Evolutionary conservation across 1,140 invertebrate genomes (phyloP), one percentile per base, ranked within the genome.

Genomic region (Stratiolaelaps scimitus): DNA sequence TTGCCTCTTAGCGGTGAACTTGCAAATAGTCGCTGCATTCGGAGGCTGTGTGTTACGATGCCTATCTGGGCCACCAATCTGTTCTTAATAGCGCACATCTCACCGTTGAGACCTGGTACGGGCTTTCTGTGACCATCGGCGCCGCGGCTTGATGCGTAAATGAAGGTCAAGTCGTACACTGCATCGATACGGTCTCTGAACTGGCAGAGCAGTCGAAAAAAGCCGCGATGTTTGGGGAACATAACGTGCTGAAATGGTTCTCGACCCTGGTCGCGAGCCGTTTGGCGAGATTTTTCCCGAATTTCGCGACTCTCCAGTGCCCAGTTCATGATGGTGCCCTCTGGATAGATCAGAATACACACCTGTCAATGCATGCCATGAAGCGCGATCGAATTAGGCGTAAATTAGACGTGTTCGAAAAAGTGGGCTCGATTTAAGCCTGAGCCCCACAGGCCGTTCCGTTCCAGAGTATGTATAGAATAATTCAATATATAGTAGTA

Each of bases 321-420:
- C 34, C 34, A 40, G 34, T 79, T 77, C 68, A 72, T 81, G 43
- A 81, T 70, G 13, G 80, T 82, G 40, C 80, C 81, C 70, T 82
- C 81, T 23, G 81, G 81, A 69, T 81, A 82, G 30, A 82, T 75
- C 1, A 80, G 74, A 69, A 82, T 69, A 81, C 81, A 82, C 43
- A 76, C 76, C 75, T 80, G 69, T 53, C 20, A 6, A 53, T 53
- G 0, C 7, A 10, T 53, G 15, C 28, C 19, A 23, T 7, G 28
- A 6, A 15, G 7, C 0, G 28, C 47, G 28, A 53, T 68, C 43
- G 65, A 1, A 69, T 46, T n/a, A 66, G 43, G 19, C n/a, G n/a
- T n/a, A n/a, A n/a, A n/a, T n/a, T n/a, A n/a, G n/a, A n/a, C n/a
- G n/a, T n/a, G n/a, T n/a, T n/a, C n/a, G n/a, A n/a, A n/a, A n/a